These are phyloP conservation scores for Ctenomys sociabilis DNA, from an alignment of 2,113 vertebrate genomes.

Conservation along the genomic window DNA sequence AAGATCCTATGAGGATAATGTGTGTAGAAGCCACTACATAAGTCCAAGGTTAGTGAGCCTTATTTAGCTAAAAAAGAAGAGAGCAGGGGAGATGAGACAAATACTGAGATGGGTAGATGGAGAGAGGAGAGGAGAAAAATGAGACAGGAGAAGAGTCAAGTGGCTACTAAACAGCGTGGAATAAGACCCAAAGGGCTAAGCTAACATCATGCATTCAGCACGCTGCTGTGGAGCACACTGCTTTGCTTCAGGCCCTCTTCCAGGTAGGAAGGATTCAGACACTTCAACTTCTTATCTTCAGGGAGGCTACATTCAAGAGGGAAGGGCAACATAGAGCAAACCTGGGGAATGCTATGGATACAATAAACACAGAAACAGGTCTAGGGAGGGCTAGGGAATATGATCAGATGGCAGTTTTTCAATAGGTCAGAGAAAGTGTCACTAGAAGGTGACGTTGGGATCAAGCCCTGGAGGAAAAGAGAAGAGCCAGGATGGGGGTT, in stretches of 20 bases:
- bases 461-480: neutral
- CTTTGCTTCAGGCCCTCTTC: neutral
- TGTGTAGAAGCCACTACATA: neutral
- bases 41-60: neutral
- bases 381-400: neutral
- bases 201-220: neutral
- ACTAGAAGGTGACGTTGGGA: neutral
- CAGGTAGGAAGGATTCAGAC: neutral
- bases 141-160: neutral
- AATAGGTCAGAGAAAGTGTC: conserved; percentile 16
- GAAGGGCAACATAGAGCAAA: neutral
- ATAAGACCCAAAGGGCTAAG: neutral
- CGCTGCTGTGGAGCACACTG: neutral
- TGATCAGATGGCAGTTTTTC: neutral
- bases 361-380: neutral
- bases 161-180: neutral
- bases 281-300: neutral
- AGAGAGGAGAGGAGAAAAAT: neutral
- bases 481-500: neutral
- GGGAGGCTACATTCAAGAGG: neutral
- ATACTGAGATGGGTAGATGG: neutral
- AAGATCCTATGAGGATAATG: neutral
- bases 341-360: neutral
- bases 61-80: conserved; percentile 22
- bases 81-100: neutral